phyloP scores from a whole-genome alignment of 2,888 invertebrate species.

The Hirudinaria manillensis region DNA sequence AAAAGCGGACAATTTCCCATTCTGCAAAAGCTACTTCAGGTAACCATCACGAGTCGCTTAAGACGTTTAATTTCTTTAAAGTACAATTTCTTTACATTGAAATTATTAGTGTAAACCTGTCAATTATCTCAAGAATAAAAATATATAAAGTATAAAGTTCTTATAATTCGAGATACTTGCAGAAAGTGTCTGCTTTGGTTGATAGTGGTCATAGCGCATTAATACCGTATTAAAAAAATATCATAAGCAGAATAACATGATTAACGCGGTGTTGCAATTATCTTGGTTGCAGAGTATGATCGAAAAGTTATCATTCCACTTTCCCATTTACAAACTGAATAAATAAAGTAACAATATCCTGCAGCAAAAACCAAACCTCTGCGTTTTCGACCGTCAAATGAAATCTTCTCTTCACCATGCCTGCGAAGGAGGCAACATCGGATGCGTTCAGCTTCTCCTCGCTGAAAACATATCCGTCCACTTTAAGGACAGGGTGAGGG shows the following conservation, averaged over 20 bases:
- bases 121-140: too few species aligned
- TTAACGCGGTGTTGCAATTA: too few species aligned
- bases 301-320: neutral
- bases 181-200: too few species aligned
- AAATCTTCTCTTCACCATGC: slow-evolving; percentile 33
- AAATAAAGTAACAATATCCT: neutral
- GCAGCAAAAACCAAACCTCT: slow-evolving; percentile 24
- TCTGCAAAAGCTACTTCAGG: slow-evolving; percentile 18
- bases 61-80: too few species aligned
- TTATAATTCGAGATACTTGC: too few species aligned
- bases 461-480: slow-evolving; percentile 28
- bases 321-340: neutral
- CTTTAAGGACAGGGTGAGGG: slow-evolving; percentile 32
- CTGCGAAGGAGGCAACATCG: slow-evolving; percentile 33
- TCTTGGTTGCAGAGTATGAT: too few species aligned
- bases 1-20: slow-evolving; percentile 13
- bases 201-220: too few species aligned
- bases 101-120: too few species aligned
- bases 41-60: too few species aligned
- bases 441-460: slow-evolving; percentile 33
- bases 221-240: too few species aligned
- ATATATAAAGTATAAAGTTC: too few species aligned
- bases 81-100: too few species aligned
- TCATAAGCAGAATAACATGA: neutral
- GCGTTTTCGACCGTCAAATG: slow-evolving; percentile 23